Base-by-base conservation (phyloP, 1,140 invertebrate genomes). In the Anoplophora glabripennis region DNA sequence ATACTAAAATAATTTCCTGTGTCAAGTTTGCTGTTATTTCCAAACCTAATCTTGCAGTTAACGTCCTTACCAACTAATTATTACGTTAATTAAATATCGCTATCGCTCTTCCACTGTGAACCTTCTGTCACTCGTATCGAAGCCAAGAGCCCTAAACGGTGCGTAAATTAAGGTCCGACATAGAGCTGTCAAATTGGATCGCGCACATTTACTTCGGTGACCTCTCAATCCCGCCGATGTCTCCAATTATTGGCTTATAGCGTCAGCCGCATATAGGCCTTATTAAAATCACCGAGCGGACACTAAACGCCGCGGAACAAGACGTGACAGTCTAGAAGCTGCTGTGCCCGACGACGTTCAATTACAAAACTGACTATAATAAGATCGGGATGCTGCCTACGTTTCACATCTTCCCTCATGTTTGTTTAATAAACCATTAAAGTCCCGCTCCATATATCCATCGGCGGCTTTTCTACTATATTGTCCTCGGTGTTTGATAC, bases 321-420 rank as follows among this genome's bases (percentile, higher is more conserved):
- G 44, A 28, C 8, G 11, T 46, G 44, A 46, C 44, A 46, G 18
- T 21, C 44, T 46, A 46, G 44, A 46, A 21, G 44, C 44, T 17
- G 38, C 17, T 28, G 17, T 17, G 17, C 12, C 0, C 44, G 44
- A 17, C 17, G 44, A 46, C 44, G 18, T 46, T 46, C 44, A 46
- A 46, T 46, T 46, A 46, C 44, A 28, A 46, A 46, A 28, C 44
- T 46, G 44, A 46, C 44, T 46, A 46, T 46, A 46, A 46, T 46
- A 46, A 46, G 44, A 46, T 46, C 44, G 44, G 28, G 44, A 28
- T 28, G 44, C 17, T 46, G 44, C 44, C 44, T 21, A 9, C 44
- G 44, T 21, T 17, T 15, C 17, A 46, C 44, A 46, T 46, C 44
- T 46, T 46, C 17, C 44, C 28, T 46, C 28, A 28, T 46, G 44